A percentile compares a stretch with the other conserved stretches of the same genome.
phyloP scores from a whole-genome alignment of 2,797 vertebrate species.

The Hipposideros larvatus region DNA sequence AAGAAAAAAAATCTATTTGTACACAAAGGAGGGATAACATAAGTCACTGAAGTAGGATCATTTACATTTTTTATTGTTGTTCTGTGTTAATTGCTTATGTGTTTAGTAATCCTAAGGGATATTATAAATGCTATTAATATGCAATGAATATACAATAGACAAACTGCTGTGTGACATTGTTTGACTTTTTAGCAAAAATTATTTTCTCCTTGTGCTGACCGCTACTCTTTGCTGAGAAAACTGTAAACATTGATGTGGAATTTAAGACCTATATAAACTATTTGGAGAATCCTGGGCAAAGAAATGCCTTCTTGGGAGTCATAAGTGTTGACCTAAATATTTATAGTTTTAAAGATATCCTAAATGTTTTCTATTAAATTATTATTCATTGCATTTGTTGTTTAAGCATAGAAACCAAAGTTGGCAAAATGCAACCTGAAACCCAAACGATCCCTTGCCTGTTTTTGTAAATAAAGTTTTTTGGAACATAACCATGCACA shows the following conservation, averaged over 20 bases:
- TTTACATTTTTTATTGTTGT: constrained; percentile 82
- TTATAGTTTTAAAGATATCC: background rate
- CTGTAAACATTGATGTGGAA: background rate
- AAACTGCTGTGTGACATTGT: background rate
- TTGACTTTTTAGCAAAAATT: constrained; percentile 42
- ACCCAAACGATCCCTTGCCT: background rate
- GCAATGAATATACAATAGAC: background rate
- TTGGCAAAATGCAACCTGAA: background rate
- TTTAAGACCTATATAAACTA: background rate
- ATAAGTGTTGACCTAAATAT: background rate
- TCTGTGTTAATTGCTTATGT: constrained; percentile 80
- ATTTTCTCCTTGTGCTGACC: background rate
- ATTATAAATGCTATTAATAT: constrained; percentile 75
- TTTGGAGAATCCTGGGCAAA: background rate
- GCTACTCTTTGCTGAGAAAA: background rate
- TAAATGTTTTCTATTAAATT: background rate
- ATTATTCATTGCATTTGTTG: background rate
- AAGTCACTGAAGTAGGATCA: constrained; percentile 73
- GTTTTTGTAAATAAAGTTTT: background rate
- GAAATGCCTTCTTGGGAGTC: background rate
- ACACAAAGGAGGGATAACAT: constrained; percentile 70
- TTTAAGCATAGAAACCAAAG: background rate
- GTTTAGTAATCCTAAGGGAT: constrained; percentile 77
- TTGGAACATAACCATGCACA: background rate
- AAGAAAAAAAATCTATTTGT: constrained; percentile 57